A percentile compares a stretch with the other conserved stretches of the same genome.
Conservation (phyloP, 2,113 vertebrate species). For the Bettongia penicillata region DNA sequence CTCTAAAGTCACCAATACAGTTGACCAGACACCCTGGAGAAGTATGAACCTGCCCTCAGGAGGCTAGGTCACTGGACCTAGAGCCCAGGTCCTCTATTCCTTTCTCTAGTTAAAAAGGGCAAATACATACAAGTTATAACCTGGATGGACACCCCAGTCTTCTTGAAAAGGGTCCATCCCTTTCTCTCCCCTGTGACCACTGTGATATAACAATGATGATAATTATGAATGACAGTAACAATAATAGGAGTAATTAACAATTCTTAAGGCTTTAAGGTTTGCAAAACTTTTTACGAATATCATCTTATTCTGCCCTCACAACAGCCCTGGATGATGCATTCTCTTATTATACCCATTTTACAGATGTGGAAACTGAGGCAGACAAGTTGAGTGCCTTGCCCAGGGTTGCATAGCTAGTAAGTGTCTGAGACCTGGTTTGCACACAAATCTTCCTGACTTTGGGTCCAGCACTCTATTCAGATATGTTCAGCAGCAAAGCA, state of each 20-base stretch:
- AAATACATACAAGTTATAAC: neutral
- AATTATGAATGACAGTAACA: too few relatives aligned
- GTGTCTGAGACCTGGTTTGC: neutral
- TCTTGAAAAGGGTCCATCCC: neutral
- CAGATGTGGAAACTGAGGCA: neutral
- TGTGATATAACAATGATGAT: neutral
- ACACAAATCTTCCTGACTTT: neutral
- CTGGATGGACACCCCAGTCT: neutral
- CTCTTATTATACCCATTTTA: neutral
- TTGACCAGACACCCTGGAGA: neutral
- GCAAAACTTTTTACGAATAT: neutral
- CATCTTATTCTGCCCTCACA: neutral
- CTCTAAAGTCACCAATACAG: neutral
- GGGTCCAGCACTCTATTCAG: neutral
- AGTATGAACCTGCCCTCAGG: neutral
- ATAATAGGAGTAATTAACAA: neutral
- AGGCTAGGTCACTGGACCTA: neutral
- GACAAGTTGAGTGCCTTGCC: neutral
- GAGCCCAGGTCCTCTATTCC: neutral
- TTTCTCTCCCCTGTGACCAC: neutral
- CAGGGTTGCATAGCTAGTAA: neutral
- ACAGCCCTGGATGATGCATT: neutral
- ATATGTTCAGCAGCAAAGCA: neutral
- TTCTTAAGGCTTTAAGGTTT: neutral
- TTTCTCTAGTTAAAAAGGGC: neutral